Conservation (phyloP, 2,888 invertebrate genomes). For the Rhabditoides inermis region DNA sequence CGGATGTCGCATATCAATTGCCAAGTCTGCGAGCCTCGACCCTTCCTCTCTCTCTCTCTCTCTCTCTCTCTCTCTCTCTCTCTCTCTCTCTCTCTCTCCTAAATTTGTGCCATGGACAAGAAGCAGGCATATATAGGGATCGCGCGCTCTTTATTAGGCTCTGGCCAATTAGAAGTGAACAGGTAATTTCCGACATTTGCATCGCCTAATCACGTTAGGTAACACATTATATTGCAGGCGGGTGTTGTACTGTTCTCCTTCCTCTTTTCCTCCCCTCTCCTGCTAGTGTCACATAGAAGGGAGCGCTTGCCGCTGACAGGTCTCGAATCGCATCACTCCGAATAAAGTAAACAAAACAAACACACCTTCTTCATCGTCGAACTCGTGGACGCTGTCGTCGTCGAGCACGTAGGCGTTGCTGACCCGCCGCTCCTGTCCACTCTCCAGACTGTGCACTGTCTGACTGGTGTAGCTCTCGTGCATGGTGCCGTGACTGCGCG, state of each 20-base stretch:
- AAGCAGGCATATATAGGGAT: too few relatives aligned
- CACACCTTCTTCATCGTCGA: conserved; percentile 47
- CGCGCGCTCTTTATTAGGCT: too few relatives aligned
- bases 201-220: neutral
- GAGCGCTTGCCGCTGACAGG: too few relatives aligned
- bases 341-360: conserved; percentile 2
- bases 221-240: too few relatives aligned
- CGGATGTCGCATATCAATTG: conserved; percentile 10
- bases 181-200: neutral
- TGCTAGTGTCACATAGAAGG: neutral
- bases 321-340: too few relatives aligned
- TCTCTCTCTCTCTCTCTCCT: neutral
- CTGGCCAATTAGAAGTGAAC: too few relatives aligned
- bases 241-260: too few relatives aligned
- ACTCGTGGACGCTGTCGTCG: conserved; percentile 49
- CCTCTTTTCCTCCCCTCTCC: neutral
- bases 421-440: conserved; percentile 26
- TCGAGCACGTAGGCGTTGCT: conserved; percentile 49
- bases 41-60: neutral
- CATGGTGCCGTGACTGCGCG: conserved; percentile 39
- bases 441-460: conserved; percentile 43
- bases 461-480: conserved; percentile 44
- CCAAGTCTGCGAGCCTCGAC: too few relatives aligned
- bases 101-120: too few relatives aligned
- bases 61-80: conserved; percentile 1